Base-by-base conservation (phyloP, 2,888 invertebrate genomes). In the Amphipoea lucens region DNA sequence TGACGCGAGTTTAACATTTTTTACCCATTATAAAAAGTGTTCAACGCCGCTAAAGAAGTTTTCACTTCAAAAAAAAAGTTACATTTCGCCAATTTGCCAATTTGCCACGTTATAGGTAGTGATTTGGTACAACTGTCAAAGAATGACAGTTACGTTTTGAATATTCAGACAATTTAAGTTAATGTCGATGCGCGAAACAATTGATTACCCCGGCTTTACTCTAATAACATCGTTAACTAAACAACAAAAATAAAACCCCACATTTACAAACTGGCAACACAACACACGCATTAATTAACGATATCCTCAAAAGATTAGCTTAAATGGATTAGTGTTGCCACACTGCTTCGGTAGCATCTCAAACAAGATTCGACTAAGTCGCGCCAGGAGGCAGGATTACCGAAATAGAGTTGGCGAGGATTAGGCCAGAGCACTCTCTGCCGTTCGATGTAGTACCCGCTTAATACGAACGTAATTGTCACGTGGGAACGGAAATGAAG, bases 321-420 rank as follows among this genome's bases (percentile, higher is more conserved):
- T 92, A 91, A 90, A 90, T 87, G 93, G 93, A 92, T 94, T 93
- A 94, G 85, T 82, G 82, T 90, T 86, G 86, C 89, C 73, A 76
- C 72, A 78, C 70, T 87, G 88, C 81, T 89, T 89, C 91, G 92
- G 93, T 93, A 93, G 92, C 93, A 90, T 91, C 89, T 90, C 90
- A 89, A 91, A 92, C 91, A 92, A 93, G 91, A 90, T 90, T 88
- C 89, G 87, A 89, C 91, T 92, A 93, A 94, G 92, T 93, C 90
- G 88, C 90, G 85, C 90, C 89, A 88, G 91, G 90, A 91, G 90
- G 90, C 90, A 88, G 93, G 95, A 94, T 95, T 95, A 95, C 90
- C 76, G 87, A 90, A 92, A 92, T 92, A 94, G 93, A 94, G 92
- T 94, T 92, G 90, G 90, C 88, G 83, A 89, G 93, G 93, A 93